A percentile compares a stretch with the other conserved stretches of the same genome.
phyloP scores from a whole-genome alignment of 2,113 vertebrate species.

The Condylura cristata region DNA sequence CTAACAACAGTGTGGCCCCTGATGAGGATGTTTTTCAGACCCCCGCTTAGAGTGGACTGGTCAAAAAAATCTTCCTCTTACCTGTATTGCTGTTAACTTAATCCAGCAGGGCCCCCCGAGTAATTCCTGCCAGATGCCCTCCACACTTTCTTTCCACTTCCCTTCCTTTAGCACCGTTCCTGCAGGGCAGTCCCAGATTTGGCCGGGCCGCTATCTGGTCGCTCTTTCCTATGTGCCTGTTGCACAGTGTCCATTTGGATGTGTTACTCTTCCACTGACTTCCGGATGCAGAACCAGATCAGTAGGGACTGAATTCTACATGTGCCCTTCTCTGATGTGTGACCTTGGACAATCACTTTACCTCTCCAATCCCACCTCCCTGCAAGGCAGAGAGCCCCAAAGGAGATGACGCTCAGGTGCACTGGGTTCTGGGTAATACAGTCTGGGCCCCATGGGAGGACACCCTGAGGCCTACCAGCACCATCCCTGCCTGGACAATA shows the following conservation, averaged over 20 bases:
- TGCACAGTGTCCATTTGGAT: neutral
- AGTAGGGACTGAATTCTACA: too few relatives aligned
- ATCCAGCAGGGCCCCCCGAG: neutral
- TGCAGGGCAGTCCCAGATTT: neutral
- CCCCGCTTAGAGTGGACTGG: neutral
- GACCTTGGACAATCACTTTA: neutral
- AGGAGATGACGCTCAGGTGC: neutral
- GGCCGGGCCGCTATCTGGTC: neutral
- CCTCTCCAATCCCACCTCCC: neutral
- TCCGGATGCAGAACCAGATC: neutral
- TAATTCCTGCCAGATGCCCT: neutral
- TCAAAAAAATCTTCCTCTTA: neutral
- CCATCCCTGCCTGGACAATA: fast-evolving
- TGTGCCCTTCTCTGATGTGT: neutral
- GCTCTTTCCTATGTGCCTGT: neutral
- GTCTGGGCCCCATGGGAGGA: neutral
- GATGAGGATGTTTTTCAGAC: neutral
- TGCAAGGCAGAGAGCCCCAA: neutral
- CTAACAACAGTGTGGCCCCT: neutral
- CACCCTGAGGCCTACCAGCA: neutral
- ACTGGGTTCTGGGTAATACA: fast-evolving
- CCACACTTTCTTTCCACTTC: too few relatives aligned
- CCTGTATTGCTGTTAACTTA: too few relatives aligned
- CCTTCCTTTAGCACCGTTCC: neutral
- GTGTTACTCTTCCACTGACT: neutral